These are phyloP conservation scores for Marasmarcha lunaedactyla DNA, from an alignment of 2,888 invertebrate species.

Conservation along the genomic window DNA sequence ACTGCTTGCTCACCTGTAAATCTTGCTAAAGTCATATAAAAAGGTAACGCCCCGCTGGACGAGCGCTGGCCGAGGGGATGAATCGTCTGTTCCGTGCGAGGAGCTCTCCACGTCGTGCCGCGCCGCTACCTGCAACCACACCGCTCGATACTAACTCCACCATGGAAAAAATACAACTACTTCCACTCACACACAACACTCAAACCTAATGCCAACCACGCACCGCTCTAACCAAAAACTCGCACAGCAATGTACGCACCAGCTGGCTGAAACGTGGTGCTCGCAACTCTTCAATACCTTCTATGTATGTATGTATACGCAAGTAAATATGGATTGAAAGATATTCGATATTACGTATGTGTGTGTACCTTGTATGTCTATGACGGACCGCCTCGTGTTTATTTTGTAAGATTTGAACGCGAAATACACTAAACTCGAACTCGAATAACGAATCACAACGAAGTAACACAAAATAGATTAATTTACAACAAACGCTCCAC, in stretches of 20 bases:
- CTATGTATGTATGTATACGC: constrained; percentile 21
- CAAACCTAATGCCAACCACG: constrained; percentile 6
- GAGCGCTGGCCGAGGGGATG: constrained; percentile 70
- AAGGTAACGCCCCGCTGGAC: constrained; percentile 90
- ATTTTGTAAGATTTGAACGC: constrained; percentile 20
- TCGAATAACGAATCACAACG: constrained; percentile 30
- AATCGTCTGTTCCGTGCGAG: constrained; percentile 49
- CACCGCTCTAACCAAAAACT: constrained; percentile 36
- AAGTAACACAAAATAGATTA: constrained; percentile 49
- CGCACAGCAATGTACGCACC: constrained; percentile 46
- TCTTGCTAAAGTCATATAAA: constrained; percentile 98
- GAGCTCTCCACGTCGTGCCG: background rate
- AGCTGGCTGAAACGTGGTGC: constrained; percentile 69
- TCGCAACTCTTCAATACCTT: constrained; percentile 35
- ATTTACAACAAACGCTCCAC: constrained; percentile 48
- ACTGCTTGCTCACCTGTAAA: constrained; percentile 79
- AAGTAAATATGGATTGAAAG: constrained; percentile 50
- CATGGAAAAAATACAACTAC: constrained; percentile 12
- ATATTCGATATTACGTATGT: constrained; percentile 49
- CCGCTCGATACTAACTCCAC: constrained; percentile 25
- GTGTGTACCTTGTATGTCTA: constrained; percentile 56
- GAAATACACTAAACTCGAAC: constrained; percentile 26
- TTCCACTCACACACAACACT: constrained; percentile 5
- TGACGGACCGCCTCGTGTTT: constrained; percentile 48
- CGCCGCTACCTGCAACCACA: constrained; percentile 54